phyloP scores from a whole-genome alignment of 1,140 invertebrate genomes.

The Diorhabda carinulata region DNA sequence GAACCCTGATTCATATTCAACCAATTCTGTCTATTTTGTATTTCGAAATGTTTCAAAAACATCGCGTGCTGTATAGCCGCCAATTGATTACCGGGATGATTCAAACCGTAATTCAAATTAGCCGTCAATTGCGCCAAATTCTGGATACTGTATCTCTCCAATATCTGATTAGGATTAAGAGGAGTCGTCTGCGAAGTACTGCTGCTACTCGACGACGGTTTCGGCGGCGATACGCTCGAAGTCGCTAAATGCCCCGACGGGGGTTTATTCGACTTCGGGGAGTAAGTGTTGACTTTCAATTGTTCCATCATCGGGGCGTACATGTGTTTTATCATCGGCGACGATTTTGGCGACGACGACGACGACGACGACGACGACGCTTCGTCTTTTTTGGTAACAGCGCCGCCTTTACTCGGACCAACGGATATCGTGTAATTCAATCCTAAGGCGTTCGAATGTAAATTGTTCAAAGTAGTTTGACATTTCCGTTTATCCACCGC shows the following conservation, averaged over 20 bases:
- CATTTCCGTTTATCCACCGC: slow-evolving; percentile 8
- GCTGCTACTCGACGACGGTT: neutral
- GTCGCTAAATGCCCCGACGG: neutral
- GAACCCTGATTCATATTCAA: slow-evolving; percentile 36
- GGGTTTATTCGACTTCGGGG: slow-evolving; percentile 9
- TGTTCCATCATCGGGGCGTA: slow-evolving; percentile 25
- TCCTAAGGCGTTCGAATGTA: slow-evolving; percentile 43
- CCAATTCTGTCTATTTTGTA: slow-evolving; percentile 42
- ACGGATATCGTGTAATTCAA: slow-evolving; percentile 46
- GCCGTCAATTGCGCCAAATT: slow-evolving; percentile 45
- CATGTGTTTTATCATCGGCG: slow-evolving; percentile 31
- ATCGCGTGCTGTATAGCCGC: slow-evolving; percentile 43
- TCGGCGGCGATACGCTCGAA: slow-evolving; percentile 5
- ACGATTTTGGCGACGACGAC: slow-evolving; percentile 27
- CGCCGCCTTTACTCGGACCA: slow-evolving; percentile 27
- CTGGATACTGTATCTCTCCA: slow-evolving; percentile 46
- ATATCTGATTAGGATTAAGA: slow-evolving; percentile 40
- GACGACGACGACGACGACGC: neutral
- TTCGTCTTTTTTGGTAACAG: slow-evolving; percentile 23
- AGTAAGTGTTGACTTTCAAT: slow-evolving; percentile 10
- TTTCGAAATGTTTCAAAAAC: slow-evolving; percentile 42
- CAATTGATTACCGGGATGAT: slow-evolving; percentile 28
- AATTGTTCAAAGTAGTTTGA: slow-evolving; percentile 35
- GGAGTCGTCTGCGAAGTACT: slow-evolving; percentile 5
- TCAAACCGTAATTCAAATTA: slow-evolving; percentile 41